Evolutionary conservation across 2,113 vertebrate species (phyloP), one percentile per base, ranked within the genome.

Genomic region (Ancistrus triradiatus): DNA sequence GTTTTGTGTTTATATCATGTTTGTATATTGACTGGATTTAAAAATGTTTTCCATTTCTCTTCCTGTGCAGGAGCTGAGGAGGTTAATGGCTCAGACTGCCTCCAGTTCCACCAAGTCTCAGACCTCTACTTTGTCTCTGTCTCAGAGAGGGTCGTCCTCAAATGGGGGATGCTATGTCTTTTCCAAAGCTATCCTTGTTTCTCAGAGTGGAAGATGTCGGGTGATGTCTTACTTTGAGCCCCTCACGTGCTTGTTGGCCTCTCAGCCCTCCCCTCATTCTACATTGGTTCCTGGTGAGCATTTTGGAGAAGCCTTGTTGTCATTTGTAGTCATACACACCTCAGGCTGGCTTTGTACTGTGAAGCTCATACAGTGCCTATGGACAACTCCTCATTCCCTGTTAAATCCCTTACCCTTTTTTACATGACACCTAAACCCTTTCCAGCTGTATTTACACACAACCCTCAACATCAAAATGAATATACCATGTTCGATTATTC

Each of bases 201-300:
- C 92, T 58, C 91, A 91, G 75, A 11, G 69, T 0, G 95, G 96
- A 11, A 91, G 83, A 71, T 95, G 93, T 83, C 83, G 96, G 13
- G 94, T 94, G 4, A 82, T 98, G 80, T 82, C 94, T 0, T 92
- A 88, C 80, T 95, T 90, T 19, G 87, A 91, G 46, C 74, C 84
- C 0, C 74, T 97, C 69, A 85, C 89, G 66, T 95, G 94, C 69
- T 86, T 99, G 0, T 87, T 95, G 71, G 89, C 92, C 2, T 98
- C 96, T 0, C 95, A 97, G 71, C 90, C 93, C 3, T 97, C 95
- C 24, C 90, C 95, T 9, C 91, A 95, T 33, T 69, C 91, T 15
- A 87, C 91, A 0, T 84, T 98, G 50, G 61, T 98, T 43, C 95
- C 95, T 13, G 95, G 96, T 97, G 81, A 89, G 73, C 19, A 19